phyloP scores from a whole-genome alignment of 2,888 invertebrate genomes.

The Lepetodrilus schrolli region DNA sequence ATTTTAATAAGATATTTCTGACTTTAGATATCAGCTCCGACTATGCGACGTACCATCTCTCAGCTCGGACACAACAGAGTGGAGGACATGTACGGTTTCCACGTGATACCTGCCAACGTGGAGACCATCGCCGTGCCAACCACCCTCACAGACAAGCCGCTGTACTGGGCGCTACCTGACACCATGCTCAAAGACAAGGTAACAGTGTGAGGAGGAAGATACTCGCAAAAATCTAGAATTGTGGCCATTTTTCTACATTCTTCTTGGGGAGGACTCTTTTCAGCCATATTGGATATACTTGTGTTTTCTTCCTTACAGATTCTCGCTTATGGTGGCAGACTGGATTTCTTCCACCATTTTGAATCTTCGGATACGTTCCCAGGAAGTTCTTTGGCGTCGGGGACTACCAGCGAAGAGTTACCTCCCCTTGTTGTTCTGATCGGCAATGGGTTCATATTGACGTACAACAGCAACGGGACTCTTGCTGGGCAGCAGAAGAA shows the following conservation, averaged over 20 bases:
- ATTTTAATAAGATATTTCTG: too few species aligned
- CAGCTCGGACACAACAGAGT: constrained; percentile 82
- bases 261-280: too few species aligned
- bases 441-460: constrained; percentile 78
- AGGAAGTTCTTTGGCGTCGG: constrained; percentile 51
- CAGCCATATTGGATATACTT: too few species aligned
- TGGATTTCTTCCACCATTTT: constrained; percentile 84
- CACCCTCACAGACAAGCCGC: constrained; percentile 76
- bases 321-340: constrained; percentile 91
- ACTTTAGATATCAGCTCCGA: constrained; percentile 40
- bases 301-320: constrained; percentile 77
- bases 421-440: constrained; percentile 90
- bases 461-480: constrained; percentile 38
- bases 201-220: too few species aligned
- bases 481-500: constrained; percentile 42
- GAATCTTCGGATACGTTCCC: constrained; percentile 79
- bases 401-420: constrained; percentile 16
- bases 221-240: too few species aligned
- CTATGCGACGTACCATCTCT: constrained; percentile 79
- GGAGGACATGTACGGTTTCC: constrained; percentile 43
- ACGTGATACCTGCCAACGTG: constrained; percentile 53
- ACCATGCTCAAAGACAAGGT: constrained; percentile 89
- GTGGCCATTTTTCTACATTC: too few species aligned
- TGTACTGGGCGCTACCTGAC: constrained; percentile 88
- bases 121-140: constrained; percentile 43